Evolutionary conservation across 2,888 invertebrate genomes (phyloP).

Genomic region (Hypsopygia costalis): DNA sequence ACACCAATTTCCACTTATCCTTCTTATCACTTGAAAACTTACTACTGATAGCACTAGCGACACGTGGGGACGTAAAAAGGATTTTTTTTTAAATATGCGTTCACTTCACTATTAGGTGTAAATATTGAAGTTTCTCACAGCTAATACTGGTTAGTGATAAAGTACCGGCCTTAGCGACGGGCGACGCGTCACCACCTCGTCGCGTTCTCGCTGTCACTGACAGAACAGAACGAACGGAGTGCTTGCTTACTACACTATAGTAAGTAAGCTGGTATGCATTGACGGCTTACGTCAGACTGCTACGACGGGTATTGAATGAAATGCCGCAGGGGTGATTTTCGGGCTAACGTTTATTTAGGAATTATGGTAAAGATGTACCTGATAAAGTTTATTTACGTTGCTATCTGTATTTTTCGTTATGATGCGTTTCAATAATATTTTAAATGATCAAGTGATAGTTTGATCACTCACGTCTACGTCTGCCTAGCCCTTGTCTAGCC

Average conservation of each 20-base stretch:
- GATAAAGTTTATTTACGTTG: too few relatives aligned
- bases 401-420: too few relatives aligned
- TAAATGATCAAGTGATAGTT: too few relatives aligned
- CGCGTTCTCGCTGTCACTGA: slow-evolving; percentile 59
- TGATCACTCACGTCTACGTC: too few relatives aligned
- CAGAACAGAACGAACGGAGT: slow-evolving; percentile 26
- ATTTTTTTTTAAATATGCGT: slow-evolving; percentile 15
- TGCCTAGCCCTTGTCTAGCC: too few relatives aligned
- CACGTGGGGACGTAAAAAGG: slow-evolving; percentile 23
- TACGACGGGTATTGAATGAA: slow-evolving; percentile 61
- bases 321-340: slow-evolving; percentile 30
- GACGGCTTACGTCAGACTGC: slow-evolving; percentile 63
- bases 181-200: slow-evolving; percentile 43
- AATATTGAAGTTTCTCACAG: slow-evolving; percentile 25
- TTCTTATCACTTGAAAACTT: slow-evolving; percentile 61
- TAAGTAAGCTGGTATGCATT: slow-evolving; percentile 56
- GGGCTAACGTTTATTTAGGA: not conserved
- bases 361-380: too few relatives aligned
- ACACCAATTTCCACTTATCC: slow-evolving; percentile 66
- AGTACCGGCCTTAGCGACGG: slow-evolving; percentile 21
- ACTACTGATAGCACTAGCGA: slow-evolving; percentile 37
- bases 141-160: slow-evolving; percentile 25
- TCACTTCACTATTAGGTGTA: slow-evolving; percentile 24
- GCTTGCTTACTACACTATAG: slow-evolving; percentile 28
- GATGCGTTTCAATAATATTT: too few relatives aligned